Evolutionary conservation across 2,888 invertebrate genomes (phyloP).

Genomic region (Drosophila tanythrix): DNA sequence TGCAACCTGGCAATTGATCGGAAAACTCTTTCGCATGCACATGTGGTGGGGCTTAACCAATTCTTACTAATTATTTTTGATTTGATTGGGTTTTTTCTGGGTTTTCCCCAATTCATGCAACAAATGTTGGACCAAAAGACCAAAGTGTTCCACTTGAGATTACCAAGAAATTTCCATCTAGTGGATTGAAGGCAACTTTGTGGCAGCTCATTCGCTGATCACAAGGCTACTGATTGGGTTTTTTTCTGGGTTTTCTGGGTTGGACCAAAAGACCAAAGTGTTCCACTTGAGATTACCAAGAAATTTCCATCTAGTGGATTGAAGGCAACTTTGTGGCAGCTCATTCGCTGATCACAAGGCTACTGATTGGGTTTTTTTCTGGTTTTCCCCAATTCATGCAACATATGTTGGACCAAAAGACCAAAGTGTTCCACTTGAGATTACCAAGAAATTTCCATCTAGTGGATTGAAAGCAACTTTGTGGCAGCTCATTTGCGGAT

Average conservation of each 20-base stretch:
- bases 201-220: slow-evolving; percentile 3
- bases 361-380: background rate
- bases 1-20: background rate
- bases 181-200: too few relatives aligned
- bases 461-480: too few relatives aligned
- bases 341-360: slow-evolving; percentile 12
- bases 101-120: too few relatives aligned
- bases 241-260: too few relatives aligned
- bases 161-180: background rate
- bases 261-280: background rate
- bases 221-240: background rate
- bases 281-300: background rate
- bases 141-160: background rate
- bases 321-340: background rate
- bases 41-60: too few relatives aligned
- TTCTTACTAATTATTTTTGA: too few relatives aligned
- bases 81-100: too few relatives aligned
- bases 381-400: too few relatives aligned
- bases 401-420: background rate
- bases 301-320: background rate
- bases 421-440: background rate
- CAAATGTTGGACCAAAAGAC: background rate
- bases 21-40: background rate
- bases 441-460: background rate
- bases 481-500: background rate